Evolutionary conservation across 2,888 invertebrate species (phyloP).

Genomic region (Drosophila nr. fundita): DNA sequence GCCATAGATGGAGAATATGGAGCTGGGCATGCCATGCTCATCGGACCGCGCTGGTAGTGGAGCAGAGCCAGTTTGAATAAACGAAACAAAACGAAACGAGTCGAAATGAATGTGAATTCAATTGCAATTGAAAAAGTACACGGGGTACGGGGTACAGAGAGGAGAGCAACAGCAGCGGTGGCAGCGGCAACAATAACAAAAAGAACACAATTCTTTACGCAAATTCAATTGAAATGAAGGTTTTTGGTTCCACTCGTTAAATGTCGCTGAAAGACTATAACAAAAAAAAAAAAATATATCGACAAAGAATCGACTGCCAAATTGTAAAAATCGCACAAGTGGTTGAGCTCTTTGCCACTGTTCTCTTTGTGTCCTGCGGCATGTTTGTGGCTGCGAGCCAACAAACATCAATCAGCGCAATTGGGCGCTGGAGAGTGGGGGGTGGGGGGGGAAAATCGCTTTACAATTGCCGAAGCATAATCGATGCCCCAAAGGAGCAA

Average conservation of each 20-base stretch:
- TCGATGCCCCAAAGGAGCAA: conserved; percentile 84
- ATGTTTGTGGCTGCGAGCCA: conserved; percentile 68
- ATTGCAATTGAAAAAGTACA: conserved; percentile 71
- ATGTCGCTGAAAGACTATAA: conserved; percentile 50
- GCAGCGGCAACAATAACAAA: conserved; percentile 11
- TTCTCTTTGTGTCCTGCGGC: conserved; percentile 60
- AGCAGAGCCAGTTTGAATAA: conserved; percentile 39
- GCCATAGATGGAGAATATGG: conserved; percentile 6
- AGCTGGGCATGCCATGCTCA: conserved; percentile 33
- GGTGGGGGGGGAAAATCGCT: conserved; percentile 80
- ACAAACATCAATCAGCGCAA: conserved; percentile 71
- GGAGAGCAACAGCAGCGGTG: conserved; percentile 3
- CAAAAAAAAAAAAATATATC: conserved; percentile 20
- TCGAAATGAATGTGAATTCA: conserved; percentile 74
- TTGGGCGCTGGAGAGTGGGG: conserved; percentile 11
- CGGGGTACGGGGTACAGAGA: conserved; percentile 4
- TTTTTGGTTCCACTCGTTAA: conserved; percentile 49
- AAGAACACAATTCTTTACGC: conserved; percentile 43
- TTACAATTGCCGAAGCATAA: conserved; percentile 84
- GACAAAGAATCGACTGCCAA: conserved; percentile 62
- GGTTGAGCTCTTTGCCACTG: conserved; percentile 42
- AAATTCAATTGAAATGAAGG: conserved; percentile 69
- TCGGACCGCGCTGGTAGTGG: conserved; percentile 38
- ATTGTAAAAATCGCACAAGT: conserved; percentile 82
- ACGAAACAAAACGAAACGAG: conserved; percentile 27